Evolutionary conservation across 2,888 invertebrate genomes (phyloP), one percentile per base, ranked within the genome.

Genomic region (Acronicta aceris): DNA sequence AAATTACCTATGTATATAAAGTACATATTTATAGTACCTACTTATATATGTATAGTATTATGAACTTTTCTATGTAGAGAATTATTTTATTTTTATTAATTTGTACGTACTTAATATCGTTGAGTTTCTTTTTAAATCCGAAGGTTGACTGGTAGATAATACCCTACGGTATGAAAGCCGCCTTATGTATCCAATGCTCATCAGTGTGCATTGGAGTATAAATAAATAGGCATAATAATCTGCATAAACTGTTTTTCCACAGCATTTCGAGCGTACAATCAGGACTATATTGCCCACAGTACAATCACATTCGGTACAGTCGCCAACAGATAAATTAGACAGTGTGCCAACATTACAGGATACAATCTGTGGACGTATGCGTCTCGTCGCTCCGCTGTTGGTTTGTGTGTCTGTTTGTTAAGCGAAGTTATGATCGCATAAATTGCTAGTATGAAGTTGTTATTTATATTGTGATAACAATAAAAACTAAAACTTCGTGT

Each of bases 291-390:
- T 40, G 38, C 25, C 30, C 25, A 27, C 50, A 49, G 53, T 43
- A 61, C 51, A 68, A 50, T 51, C 45, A 21, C 27, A 25, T 8
- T 4, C 30, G 17, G 40, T 30, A 10, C 33, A 36, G 42, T 58
- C 50, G 73, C 76, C 65, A 69, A 72, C 61, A 65, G 54, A 54
- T 76, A 71, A 76, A 69, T 55, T 57, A 64, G 58, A 43, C 36
- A 46, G 33, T 33, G 53, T 61, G 73, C 72, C 78, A 78, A 71
- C 62, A 66, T 71, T 59, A 75, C 63, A 41, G 70, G 48, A 53
- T 58, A 49, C 74, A 71, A 77, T 71, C 71, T 74, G 66, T 71
- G 57, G 59, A 67, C 71, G 64, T 71, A 75, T 74, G 67, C 64
- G 58, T 52, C 46, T 64, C 60, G 60, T 48, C 59, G 78, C 59